phyloP scores from a whole-genome alignment of 2,113 vertebrate species.

The Diadophis punctatus region DNA sequence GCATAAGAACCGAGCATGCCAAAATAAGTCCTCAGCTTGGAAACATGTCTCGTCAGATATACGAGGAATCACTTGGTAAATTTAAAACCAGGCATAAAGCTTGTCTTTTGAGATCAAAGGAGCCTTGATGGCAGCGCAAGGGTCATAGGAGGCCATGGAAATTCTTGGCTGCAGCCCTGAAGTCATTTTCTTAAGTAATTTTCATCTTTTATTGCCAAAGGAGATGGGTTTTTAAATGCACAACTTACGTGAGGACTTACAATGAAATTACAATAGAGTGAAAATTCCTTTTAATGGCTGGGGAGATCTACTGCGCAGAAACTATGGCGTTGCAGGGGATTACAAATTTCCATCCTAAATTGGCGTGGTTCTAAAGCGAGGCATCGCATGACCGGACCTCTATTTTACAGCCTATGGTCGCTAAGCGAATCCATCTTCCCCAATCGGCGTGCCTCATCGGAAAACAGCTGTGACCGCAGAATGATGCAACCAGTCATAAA shows the following conservation, averaged over 20 bases:
- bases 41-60: not conserved
- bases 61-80: too few species aligned
- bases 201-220: not conserved
- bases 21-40: not conserved
- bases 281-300: not conserved
- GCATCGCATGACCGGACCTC: too few species aligned
- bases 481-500: too few species aligned
- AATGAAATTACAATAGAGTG: not conserved
- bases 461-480: too few species aligned
- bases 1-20: not conserved
- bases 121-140: accelerated
- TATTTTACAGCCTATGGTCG: too few species aligned
- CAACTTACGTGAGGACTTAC: not conserved
- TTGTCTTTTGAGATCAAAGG: not conserved
- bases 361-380: too few species aligned
- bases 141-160: not conserved
- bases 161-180: not conserved
- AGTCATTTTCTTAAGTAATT: not conserved
- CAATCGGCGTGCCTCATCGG: too few species aligned
- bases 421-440: too few species aligned
- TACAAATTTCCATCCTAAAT: too few species aligned
- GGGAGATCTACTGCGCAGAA: not conserved
- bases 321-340: too few species aligned
- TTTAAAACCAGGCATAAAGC: not conserved
- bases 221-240: not conserved